Conservation (phyloP, 2,888 invertebrate genomes). For the Micropterix aruncella region DNA sequence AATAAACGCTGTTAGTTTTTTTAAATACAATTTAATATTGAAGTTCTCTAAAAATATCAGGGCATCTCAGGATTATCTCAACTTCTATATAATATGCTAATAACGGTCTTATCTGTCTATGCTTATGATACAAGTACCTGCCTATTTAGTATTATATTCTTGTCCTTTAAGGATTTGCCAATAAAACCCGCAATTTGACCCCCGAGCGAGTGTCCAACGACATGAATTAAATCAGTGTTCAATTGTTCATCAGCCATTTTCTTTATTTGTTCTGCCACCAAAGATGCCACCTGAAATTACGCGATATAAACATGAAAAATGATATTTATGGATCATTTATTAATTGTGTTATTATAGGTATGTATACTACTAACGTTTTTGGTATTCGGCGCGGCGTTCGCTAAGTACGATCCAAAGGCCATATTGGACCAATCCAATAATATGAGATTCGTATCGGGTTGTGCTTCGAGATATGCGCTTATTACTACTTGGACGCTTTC, state of each 20-base stretch:
- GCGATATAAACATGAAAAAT: not conserved
- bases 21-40: too few relatives aligned
- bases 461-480: slow-evolving; percentile 28
- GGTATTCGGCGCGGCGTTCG: slow-evolving; percentile 45
- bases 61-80: too few relatives aligned
- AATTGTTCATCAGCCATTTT: slow-evolving; percentile 25
- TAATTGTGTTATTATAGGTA: too few relatives aligned
- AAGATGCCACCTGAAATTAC: slow-evolving; percentile 25
- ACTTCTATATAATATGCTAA: too few relatives aligned
- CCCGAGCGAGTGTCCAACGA: slow-evolving; percentile 35
- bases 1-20: too few relatives aligned
- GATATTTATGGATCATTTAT: too few relatives aligned
- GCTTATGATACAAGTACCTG: slow-evolving; percentile 14
- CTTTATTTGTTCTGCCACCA: slow-evolving; percentile 26
- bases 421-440: slow-evolving; percentile 38
- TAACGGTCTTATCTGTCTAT: too few relatives aligned
- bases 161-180: slow-evolving; percentile 29
- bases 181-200: slow-evolving; percentile 36
- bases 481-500: slow-evolving; percentile 42
- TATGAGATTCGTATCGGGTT: slow-evolving; percentile 28
- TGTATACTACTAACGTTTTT: slow-evolving; percentile 39
- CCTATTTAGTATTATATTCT: slow-evolving; percentile 29
- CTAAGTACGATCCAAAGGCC: slow-evolving; percentile 35
- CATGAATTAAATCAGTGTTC: slow-evolving; percentile 24
- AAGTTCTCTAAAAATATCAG: too few relatives aligned